These are phyloP conservation scores for Melolontha melolontha DNA, from an alignment of 2,888 invertebrate species.

Conservation along the genomic window DNA sequence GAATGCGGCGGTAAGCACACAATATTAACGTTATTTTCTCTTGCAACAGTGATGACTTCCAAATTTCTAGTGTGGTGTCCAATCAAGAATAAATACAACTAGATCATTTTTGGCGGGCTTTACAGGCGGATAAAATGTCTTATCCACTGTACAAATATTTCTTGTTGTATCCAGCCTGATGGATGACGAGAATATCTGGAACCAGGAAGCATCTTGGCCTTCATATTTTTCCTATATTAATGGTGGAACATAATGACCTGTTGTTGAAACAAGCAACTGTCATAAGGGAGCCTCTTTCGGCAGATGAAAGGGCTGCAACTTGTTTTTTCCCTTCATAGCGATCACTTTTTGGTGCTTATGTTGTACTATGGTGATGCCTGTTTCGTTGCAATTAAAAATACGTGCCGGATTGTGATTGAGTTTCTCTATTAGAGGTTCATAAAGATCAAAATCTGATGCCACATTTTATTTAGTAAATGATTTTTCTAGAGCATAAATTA, in stretches of 20 bases:
- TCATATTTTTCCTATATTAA: too few relatives aligned
- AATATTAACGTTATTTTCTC: conserved; percentile 1
- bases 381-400: conserved; percentile 42
- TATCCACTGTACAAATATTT: conserved; percentile 39
- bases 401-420: conserved; percentile 5
- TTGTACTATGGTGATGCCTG: conserved; percentile 42
- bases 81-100: conserved; percentile 41
- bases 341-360: conserved; percentile 40
- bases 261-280: conserved; percentile 39
- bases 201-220: neutral
- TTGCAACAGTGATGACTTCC: conserved; percentile 12
- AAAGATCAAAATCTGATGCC: conserved; percentile 30
- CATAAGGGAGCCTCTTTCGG: conserved; percentile 41
- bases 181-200: neutral
- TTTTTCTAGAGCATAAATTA: too few relatives aligned
- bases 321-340: conserved; percentile 36
- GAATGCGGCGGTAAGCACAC: too few relatives aligned
- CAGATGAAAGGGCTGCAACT: conserved; percentile 39
- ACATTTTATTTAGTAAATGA: too few relatives aligned
- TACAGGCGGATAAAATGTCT: conserved; percentile 35
- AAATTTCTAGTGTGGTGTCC: conserved; percentile 26
- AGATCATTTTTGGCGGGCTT: conserved; percentile 40
- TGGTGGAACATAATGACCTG: conserved; percentile 41
- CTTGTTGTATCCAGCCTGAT: conserved; percentile 38
- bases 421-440: conserved; percentile 32